Evolutionary conservation across 2,888 invertebrate genomes (phyloP), one percentile per base, ranked within the genome.

Genomic region (Aphelenchoides bicaudatus): DNA sequence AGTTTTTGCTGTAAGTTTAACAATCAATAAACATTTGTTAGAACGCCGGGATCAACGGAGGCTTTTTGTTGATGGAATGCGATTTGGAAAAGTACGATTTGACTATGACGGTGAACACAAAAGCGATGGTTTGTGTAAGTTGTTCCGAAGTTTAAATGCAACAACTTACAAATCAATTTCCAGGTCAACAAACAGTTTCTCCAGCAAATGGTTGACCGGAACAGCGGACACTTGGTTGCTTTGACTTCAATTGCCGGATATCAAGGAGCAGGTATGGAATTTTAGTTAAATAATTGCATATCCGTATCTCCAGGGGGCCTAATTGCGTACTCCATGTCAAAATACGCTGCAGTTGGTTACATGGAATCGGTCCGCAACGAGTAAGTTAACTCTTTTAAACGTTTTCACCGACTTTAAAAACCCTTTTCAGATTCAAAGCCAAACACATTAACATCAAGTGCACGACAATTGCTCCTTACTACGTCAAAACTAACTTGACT

Each of bases 401-500:
- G 10, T n/a, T 34, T 10, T n/a, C 34, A 34, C 34, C n/a, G 10
- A 34, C 34, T 34, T 34, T n/a, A 34, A 10, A 10, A 10, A n/a
- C 34, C n/a, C 34, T 10, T 34, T 34, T 10, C 34, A 34, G 34
- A 56, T 47, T 73, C 13, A 59, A 51, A 46, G 31, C 52, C 10
- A 51, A 27, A 29, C 31, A 51, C 13, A 23, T 51, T n/a, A 37
- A 51, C 39, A 34, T 51, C 34, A 51, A 51, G 25, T 25, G 21
- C 2, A 51, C 52, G 21, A 51, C 52, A 6, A 46, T 51, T 10
- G 52, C 52, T 2, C 52, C 52, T n/a, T 51, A 51, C 83, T 93
- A 90, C 80, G 91, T 94, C 69, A 89, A 91, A 80, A 94, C 94
- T 1, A 93, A 93, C 74, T 93, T 96, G 92, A 94, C 96, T 80